Conservation (phyloP, 2,113 vertebrate genomes). For the Cygnus buccinator region DNA sequence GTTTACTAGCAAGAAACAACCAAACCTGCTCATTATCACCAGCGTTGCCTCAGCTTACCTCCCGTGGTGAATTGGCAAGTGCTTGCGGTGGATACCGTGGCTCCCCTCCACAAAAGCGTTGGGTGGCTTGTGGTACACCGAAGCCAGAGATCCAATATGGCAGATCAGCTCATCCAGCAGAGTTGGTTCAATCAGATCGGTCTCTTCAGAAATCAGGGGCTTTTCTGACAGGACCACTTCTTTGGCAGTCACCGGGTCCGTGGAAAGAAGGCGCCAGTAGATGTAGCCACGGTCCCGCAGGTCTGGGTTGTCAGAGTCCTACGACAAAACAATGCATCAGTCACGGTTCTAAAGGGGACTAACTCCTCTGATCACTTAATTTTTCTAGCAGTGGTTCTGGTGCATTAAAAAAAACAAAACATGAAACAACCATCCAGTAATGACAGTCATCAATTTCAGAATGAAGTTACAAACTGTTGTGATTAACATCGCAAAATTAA, state of each 20-base stretch:
- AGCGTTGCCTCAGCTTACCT: slow-evolving; percentile 76
- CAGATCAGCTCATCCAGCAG: slow-evolving; percentile 96
- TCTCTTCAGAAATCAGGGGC: slow-evolving; percentile 96
- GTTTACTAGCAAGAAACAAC: background rate
- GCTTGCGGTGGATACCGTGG: slow-evolving; percentile 96
- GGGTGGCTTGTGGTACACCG: slow-evolving; percentile 97
- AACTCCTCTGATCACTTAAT: background rate
- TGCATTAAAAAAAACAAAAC: background rate
- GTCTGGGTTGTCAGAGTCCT: slow-evolving; percentile 99
- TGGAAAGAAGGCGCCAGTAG: slow-evolving; percentile 98
- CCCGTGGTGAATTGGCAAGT: slow-evolving; percentile 96
- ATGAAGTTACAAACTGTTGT: background rate
- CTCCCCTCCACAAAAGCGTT: slow-evolving; percentile 98
- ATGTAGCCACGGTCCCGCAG: slow-evolving; percentile 98
- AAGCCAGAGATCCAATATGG: slow-evolving; percentile 96
- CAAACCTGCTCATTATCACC: accelerated
- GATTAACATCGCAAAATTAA: background rate
- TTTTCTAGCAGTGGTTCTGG: background rate
- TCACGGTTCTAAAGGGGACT: background rate
- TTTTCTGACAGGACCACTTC: slow-evolving; percentile 98
- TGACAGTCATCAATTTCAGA: background rate
- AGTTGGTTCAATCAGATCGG: slow-evolving; percentile 95
- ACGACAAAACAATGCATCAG: background rate
- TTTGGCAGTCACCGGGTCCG: slow-evolving; percentile 96
- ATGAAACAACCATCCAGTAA: background rate